Conservation (phyloP, 2,888 invertebrate genomes). For the Himalopsyche japonica region DNA sequence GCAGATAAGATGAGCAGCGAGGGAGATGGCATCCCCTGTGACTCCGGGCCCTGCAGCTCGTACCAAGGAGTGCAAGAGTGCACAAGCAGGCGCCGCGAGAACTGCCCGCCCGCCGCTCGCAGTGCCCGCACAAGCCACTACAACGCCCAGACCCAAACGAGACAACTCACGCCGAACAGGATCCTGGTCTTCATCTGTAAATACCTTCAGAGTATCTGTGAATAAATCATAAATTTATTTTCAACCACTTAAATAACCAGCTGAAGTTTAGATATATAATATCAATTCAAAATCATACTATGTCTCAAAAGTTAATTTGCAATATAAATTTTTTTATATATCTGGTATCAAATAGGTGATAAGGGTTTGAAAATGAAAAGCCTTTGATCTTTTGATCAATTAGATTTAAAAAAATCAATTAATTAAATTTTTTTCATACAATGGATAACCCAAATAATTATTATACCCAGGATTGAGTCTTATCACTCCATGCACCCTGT, state of each 20-base stretch:
- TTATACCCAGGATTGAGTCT: too few species aligned
- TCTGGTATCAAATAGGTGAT: too few species aligned
- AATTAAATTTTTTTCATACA: too few species aligned
- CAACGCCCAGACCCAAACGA: conserved; percentile 63
- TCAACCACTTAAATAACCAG: too few species aligned
- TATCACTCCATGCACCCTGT: too few species aligned
- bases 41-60: conserved; percentile 60
- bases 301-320: neutral
- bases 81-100: conserved; percentile 64
- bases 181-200: conserved; percentile 31
- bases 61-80: conserved; percentile 62
- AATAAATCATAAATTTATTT: too few species aligned
- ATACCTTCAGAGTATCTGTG: conserved; percentile 38
- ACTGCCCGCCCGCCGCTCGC: conserved; percentile 45
- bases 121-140: conserved; percentile 43
- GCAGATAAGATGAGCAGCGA: conserved; percentile 59
- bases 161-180: conserved; percentile 47
- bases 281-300: neutral
- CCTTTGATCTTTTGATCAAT: too few species aligned
- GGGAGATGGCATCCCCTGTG: conserved; percentile 60
- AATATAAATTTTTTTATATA: too few species aligned
- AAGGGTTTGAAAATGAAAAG: too few species aligned
- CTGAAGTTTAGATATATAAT: neutral
- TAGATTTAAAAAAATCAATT: too few species aligned
- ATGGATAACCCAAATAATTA: too few species aligned